Conservation (phyloP, 2,797 vertebrate genomes). For the Lacerta bilineata region DNA sequence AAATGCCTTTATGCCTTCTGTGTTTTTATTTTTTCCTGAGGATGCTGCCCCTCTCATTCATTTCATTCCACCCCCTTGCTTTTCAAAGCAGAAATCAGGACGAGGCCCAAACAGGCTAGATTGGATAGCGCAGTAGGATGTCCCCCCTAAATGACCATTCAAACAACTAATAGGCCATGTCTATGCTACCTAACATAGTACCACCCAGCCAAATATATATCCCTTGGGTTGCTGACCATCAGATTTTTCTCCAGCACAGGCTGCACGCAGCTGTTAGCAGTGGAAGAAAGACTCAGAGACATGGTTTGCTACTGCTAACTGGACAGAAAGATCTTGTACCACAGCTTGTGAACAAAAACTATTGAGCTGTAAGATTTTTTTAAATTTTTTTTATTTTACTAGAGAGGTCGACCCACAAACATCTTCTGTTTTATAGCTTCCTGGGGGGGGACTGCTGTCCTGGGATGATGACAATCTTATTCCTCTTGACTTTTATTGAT, state of each 20-base stretch:
- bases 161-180: not conserved
- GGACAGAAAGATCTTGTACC: not conserved
- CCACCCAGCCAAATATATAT: not conserved
- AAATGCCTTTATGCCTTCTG: not conserved
- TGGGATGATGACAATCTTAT: too few species aligned
- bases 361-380: too few species aligned
- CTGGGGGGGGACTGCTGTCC: not conserved
- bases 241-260: not conserved
- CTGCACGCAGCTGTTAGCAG: not conserved
- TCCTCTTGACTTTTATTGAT: too few species aligned
- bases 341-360: not conserved
- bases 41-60: not conserved
- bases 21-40: not conserved
- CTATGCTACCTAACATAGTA: not conserved
- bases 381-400: not conserved
- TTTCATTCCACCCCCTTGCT: not conserved
- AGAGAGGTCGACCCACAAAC: not conserved
- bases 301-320: not conserved
- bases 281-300: not conserved
- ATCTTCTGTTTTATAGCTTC: not conserved
- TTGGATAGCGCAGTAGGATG: too few species aligned
- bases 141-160: not conserved
- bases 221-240: not conserved
- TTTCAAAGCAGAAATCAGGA: not conserved
- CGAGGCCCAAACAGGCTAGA: not conserved